These are phyloP conservation scores for Spilarctia lutea DNA, from an alignment of 2,888 invertebrate species.

Conservation along the genomic window DNA sequence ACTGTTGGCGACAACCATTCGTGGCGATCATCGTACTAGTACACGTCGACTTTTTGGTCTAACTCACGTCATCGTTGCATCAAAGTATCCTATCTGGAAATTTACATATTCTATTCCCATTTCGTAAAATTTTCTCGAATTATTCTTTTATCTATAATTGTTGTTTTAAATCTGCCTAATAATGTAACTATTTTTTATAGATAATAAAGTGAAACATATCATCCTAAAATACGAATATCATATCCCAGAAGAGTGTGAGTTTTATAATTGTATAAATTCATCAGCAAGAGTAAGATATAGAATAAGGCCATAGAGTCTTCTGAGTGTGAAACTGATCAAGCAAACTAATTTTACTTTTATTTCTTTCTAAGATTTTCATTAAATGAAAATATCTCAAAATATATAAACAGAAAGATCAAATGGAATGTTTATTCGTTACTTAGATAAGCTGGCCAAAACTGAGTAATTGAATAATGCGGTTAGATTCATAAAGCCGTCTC, in stretches of 20 bases:
- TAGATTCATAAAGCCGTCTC: conserved; percentile 1
- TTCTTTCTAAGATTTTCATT: neutral
- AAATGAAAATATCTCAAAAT: neutral
- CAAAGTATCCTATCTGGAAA: conserved; percentile 16
- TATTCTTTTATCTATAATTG: conserved; percentile 14
- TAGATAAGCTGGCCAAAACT: conserved; percentile 11
- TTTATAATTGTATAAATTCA: conserved; percentile 67
- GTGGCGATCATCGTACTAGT: conserved; percentile 72
- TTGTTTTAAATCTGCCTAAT: conserved; percentile 32
- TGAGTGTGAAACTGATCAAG: conserved; percentile 27
- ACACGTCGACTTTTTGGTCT: conserved; percentile 74
- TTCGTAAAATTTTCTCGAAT: conserved; percentile 35
- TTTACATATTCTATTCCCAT: conserved; percentile 30
- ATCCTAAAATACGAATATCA: conserved; percentile 66
- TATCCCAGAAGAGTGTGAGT: conserved; percentile 70
- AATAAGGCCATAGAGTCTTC: conserved; percentile 16
- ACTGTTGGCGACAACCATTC: conserved; percentile 76
- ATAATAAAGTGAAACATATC: conserved; percentile 73
- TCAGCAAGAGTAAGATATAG: conserved; percentile 43
- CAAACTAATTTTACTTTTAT: neutral
- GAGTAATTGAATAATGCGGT: conserved; percentile 11
- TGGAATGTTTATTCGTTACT: conserved; percentile 19
- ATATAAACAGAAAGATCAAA: conserved; percentile 1
- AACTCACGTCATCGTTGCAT: conserved; percentile 38
- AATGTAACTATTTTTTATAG: conserved; percentile 21